These are phyloP conservation scores for Drosophila novamexicana DNA, from an alignment of 1,140 invertebrate genomes.

Conservation along the genomic window DNA sequence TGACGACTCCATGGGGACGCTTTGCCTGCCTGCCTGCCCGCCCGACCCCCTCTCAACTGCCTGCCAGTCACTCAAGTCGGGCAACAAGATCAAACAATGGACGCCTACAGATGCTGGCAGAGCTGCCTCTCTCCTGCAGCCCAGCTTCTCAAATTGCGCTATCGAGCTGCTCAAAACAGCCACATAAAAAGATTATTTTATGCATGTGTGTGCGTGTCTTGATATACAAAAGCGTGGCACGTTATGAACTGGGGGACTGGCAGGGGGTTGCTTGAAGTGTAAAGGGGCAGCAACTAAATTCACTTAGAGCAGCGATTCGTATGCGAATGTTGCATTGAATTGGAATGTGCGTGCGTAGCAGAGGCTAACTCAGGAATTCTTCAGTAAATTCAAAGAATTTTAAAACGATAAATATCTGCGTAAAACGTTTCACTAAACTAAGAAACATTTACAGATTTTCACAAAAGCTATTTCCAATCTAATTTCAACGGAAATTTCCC, in stretches of 20 bases:
- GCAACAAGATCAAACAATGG: conserved; percentile 75
- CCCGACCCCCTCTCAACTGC: no score
- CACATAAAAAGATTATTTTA: conserved; percentile 82
- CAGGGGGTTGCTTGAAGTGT: no score
- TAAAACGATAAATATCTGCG: conserved; percentile 8
- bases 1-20: conserved; percentile 77
- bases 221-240: conserved; percentile 17
- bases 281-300: conserved; percentile 54
- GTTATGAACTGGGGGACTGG: not conserved
- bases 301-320: conserved; percentile 70
- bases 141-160: conserved; percentile 56
- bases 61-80: conserved; percentile 23
- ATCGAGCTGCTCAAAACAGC: conserved; percentile 76
- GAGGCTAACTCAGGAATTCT: not conserved
- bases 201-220: conserved; percentile 39
- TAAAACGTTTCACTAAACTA: not conserved
- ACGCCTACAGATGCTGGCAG: conserved; percentile 9
- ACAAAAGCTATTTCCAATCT: no score
- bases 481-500: not conserved
- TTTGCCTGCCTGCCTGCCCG: conserved; percentile 44
- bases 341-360: conserved; percentile 27
- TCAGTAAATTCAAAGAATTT: not conserved
- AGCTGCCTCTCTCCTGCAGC: not conserved
- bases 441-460: not conserved
- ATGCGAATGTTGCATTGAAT: conserved; percentile 41